Evolutionary conservation across 2,113 vertebrate species (phyloP), one percentile per base, ranked within the genome.

Genomic region (Tapirus terrestris): DNA sequence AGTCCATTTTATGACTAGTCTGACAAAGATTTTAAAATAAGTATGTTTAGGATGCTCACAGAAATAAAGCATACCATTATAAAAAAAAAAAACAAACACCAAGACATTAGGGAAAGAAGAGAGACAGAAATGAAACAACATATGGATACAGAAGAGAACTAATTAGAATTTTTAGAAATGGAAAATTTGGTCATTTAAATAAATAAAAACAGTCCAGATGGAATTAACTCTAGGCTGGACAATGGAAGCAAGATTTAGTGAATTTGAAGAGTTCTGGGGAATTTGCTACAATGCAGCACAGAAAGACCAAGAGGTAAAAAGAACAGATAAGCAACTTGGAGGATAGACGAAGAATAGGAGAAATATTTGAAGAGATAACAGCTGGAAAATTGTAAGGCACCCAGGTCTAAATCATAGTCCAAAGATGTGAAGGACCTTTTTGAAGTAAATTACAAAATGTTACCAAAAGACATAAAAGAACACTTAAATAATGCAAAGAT

Each of bases 21-120:
- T 88, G 56, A 83, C 36, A 67, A 95, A 60, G 14, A 68, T 29
- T 83, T 95, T 73, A 65, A 83, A 90, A 31, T 67, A 79, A 75
- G 18, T 65, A 63, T 70, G 36, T 31, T 75, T 56, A 53, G 23
- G 51, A 95, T 77, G 56, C 3, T 70, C 25, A 73, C 11, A 83
- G 16, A 97, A 94, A 92, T 77, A 79, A 94, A 39, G 31, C 77
- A 80, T 4, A 79, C 2, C 2, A 48, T 48, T 7, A 58, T 72
- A n/a, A 6, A 77, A 83, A 86, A 60, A 56, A 73, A 12, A 75
- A n/a, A 65, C 31, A 68, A n/a, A 17, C 11, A 48, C 31, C 3
- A 76, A 86, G 67, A 93, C 14, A 48, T 73, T 29, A 70, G 39
- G 23, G 58, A 51, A 79, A 3, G 6, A 53, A 94, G 81, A 53